Percentiles rank a stretch among this genome's conserved stretches.
Conservation (phyloP, 2,888 invertebrate genomes). For the Chironomus riparius region DNA sequence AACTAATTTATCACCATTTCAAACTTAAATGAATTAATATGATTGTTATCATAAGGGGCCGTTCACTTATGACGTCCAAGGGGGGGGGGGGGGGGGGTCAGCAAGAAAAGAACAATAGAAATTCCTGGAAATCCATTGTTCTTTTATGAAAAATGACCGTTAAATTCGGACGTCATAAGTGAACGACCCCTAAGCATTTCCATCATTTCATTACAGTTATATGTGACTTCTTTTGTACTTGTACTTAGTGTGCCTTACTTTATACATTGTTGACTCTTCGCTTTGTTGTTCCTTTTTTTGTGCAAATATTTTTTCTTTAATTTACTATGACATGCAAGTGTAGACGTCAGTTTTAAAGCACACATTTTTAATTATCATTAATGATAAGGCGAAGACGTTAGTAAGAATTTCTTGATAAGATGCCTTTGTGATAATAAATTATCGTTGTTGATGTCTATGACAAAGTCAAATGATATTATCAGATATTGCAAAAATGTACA, state of each 20-base stretch:
- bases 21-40: slow-evolving; percentile 2
- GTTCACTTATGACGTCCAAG: too few species aligned
- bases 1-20: slow-evolving; percentile 18
- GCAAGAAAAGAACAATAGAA: too few species aligned
- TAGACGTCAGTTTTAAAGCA: background rate
- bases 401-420: background rate
- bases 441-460: background rate
- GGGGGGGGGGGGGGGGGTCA: too few species aligned
- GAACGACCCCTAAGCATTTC: too few species aligned
- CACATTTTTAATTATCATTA: background rate
- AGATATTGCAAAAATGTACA: too few species aligned
- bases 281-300: background rate
- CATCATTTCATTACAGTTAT: background rate
- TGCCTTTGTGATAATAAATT: background rate
- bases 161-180: too few species aligned
- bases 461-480: too few species aligned
- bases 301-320: background rate
- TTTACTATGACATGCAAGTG: background rate
- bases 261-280: background rate
- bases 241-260: background rate
- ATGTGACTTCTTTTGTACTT: too few species aligned
- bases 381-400: background rate
- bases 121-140: too few species aligned
- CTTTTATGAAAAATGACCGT: too few species aligned
- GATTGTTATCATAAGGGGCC: slow-evolving; percentile 1